These are phyloP conservation scores for Dipodomys merriami DNA, from an alignment of 2,113 vertebrate species.

Conservation along the genomic window DNA sequence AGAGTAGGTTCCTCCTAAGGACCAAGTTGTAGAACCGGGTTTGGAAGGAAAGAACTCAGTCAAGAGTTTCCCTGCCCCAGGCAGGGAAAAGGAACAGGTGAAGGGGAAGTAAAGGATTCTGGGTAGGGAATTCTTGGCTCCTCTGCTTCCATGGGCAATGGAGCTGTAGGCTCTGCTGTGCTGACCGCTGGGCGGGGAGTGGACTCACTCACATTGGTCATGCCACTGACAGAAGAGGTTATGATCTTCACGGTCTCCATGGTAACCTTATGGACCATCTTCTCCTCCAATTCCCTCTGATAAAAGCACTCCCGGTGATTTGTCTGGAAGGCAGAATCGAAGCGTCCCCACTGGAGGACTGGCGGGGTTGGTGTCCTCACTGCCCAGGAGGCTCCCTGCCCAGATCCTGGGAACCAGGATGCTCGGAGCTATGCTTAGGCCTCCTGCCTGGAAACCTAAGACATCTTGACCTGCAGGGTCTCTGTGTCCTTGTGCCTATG, in stretches of 20 bases:
- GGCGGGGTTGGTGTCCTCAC: not conserved
- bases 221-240: slow-evolving; percentile 73
- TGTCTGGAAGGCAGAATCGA: slow-evolving; percentile 55
- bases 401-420: not conserved
- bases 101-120: fast-evolving
- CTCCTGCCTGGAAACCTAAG: not conserved
- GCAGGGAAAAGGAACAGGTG: not conserved
- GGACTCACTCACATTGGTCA: slow-evolving; percentile 65
- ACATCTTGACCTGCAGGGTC: not conserved
- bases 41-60: not conserved
- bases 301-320: slow-evolving; percentile 59
- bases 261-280: slow-evolving; percentile 79
- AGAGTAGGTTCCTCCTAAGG: not conserved
- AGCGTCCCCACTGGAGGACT: not conserved
- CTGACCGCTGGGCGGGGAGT: fast-evolving
- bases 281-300: slow-evolving; percentile 75
- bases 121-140: fast-evolving
- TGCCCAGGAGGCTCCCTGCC: not conserved
- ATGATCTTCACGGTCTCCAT: slow-evolving; percentile 76
- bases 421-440: not conserved
- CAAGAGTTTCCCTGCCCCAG: not conserved
- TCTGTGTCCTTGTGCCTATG: fast-evolving
- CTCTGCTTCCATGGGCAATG: fast-evolving
- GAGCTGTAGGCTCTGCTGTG: fast-evolving
- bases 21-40: not conserved